Evolutionary conservation across 92 coral and sea anemone species (phyloP), one percentile per base, ranked within the genome.

Genomic region (Diadumene lineata): DNA sequence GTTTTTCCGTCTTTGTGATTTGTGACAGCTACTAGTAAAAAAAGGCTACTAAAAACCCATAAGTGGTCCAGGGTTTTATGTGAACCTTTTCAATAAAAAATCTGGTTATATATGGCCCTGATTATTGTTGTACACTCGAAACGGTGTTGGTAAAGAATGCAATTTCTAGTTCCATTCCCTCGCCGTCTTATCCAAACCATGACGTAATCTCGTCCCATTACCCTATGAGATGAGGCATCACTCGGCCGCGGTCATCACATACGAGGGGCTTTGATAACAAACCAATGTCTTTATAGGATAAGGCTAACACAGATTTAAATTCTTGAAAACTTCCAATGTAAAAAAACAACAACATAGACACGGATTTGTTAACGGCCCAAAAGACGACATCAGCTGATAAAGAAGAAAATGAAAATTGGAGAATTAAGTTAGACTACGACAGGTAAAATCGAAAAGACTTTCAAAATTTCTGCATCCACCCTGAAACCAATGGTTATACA

Each of bases 131-230:
- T n/a, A n/a, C n/a, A n/a, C n/a, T n/a, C n/a, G n/a, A n/a, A n/a
- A n/a, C n/a, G n/a, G n/a, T n/a, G n/a, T n/a, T n/a, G n/a, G n/a
- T n/a, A n/a, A n/a, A n/a, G n/a, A n/a, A n/a, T n/a, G n/a, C 31
- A 10, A 62, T 11, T 4, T 18, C 33, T 26, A 32, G 34, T 26
- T 4, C 48, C 48, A 64, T 46, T 64, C 69, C 44, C 13, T 27
- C 68, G 16, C 38, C 11, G 19, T 10, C 7, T 3, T 53, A 38
- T 43, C 2, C 13, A 4, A 26, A 51, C 27, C 48, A 70, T 70
- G 75, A 70, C 75, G 75, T 70, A 70, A 70, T 70, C 62, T 51
- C 75, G 75, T 30, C 64, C 75, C 51, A 70, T 58, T 70, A 1
- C 51, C 29, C 43, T 29, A 46, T 29, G 55, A 1, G 13, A 4